These are phyloP conservation scores for Drosophila melanica DNA, from an alignment of 1,140 invertebrate species.

Conservation along the genomic window DNA sequence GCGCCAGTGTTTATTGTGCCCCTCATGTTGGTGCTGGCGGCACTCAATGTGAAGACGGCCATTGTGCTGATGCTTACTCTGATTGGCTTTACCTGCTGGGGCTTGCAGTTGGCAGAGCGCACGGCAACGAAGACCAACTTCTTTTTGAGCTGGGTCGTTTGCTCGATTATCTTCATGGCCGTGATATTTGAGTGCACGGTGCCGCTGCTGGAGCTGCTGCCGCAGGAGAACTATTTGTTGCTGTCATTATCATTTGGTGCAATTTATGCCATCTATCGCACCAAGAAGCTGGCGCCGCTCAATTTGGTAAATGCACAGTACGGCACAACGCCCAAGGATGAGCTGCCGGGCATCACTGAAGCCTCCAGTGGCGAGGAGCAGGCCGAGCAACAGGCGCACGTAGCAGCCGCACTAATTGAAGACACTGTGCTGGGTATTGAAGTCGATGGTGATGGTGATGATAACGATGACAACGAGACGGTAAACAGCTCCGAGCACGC, in stretches of 20 bases:
- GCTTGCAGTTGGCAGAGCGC: conserved; percentile 67
- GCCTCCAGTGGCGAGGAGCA: conserved; percentile 70
- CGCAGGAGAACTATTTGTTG: conserved; percentile 84
- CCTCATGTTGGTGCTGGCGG: conserved; percentile 81
- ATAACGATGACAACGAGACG: conserved; percentile 12
- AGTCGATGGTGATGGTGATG: conserved; percentile 57
- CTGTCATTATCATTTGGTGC: conserved; percentile 69
- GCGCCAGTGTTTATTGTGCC: conserved; percentile 84
- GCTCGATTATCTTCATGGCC: conserved; percentile 80
- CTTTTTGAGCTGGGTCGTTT: conserved; percentile 84
- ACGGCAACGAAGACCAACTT: conserved; percentile 79
- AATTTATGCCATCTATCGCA: conserved; percentile 67
- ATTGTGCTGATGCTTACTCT: conserved; percentile 80
- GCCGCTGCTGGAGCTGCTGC: conserved; percentile 84
- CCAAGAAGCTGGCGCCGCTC: conserved; percentile 52
- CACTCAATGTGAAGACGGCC: conserved; percentile 83
- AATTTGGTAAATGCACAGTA: conserved; percentile 72
- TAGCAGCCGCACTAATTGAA: conserved; percentile 28
- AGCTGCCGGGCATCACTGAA: conserved; percentile 72
- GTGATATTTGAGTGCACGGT: conserved; percentile 83
- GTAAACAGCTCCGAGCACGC: conserved; percentile 30
- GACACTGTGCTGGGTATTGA: conserved; percentile 59
- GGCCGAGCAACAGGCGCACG: conserved; percentile 64
- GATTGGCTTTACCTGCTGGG: conserved; percentile 77
- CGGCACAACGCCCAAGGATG: conserved; percentile 58